These are phyloP conservation scores for Sogatella furcifera DNA, from an alignment of 1,140 invertebrate genomes.

Conservation along the genomic window DNA sequence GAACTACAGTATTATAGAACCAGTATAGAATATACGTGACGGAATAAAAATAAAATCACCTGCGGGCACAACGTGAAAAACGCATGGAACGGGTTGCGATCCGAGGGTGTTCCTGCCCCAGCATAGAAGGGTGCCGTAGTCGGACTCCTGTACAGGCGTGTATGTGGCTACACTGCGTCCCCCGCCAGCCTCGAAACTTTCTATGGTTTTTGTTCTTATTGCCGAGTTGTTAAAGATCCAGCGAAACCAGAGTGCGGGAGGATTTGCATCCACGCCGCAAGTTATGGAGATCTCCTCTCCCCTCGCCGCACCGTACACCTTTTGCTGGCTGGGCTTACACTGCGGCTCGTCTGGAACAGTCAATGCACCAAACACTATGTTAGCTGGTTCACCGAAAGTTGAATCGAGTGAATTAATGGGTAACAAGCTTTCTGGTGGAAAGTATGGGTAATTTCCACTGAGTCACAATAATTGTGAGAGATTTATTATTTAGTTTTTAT, in stretches of 20 bases:
- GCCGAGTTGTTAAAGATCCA: constrained; percentile 48
- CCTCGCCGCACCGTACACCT: constrained; percentile 42
- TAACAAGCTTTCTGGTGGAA: too few relatives aligned
- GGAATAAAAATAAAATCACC: too few relatives aligned
- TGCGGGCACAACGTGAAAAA: constrained; percentile 42
- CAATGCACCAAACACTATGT: neutral
- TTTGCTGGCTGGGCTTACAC: constrained; percentile 22
- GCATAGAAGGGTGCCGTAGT: constrained; percentile 43
- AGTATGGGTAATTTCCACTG: too few relatives aligned
- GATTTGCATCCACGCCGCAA: constrained; percentile 46
- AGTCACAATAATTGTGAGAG: too few relatives aligned
- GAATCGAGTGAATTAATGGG: too few relatives aligned
- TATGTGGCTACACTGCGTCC: constrained; percentile 35
- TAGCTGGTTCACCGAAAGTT: too few relatives aligned
- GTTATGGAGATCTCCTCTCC: constrained; percentile 40
- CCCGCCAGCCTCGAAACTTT: constrained; percentile 26
- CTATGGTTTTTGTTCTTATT: constrained; percentile 31
- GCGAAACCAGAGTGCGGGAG: constrained; percentile 36
- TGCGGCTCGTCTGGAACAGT: neutral
- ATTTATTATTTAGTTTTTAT: too few relatives aligned
- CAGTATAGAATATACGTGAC: too few relatives aligned
- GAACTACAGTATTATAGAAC: too few relatives aligned
- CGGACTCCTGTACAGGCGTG: constrained; percentile 36
- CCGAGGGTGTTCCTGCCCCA: constrained; percentile 43
- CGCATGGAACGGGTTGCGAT: constrained; percentile 38